A percentile compares a stretch with the other conserved stretches of the same genome.
These are phyloP conservation scores for Pitta sordida DNA, from an alignment of 2,113 vertebrate species.

Conservation along the genomic window DNA sequence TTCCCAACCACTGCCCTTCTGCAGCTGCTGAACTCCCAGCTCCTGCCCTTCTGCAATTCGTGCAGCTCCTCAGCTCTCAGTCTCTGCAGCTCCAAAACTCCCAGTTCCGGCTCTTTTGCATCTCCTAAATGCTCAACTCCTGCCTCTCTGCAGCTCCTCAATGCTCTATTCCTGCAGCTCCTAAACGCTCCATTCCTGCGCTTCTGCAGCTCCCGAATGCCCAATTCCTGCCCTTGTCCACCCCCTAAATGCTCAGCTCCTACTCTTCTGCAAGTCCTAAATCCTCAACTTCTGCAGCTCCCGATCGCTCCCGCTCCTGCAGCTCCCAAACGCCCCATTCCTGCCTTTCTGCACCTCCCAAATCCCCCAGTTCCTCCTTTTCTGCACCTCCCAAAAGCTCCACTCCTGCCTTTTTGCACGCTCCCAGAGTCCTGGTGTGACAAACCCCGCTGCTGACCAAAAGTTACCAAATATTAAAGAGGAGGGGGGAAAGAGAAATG, in stretches of 20 bases:
- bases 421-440: neutral
- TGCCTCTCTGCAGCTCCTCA: neutral
- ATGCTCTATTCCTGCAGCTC: neutral
- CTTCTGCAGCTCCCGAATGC: neutral
- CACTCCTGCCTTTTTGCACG: neutral
- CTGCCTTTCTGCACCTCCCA: neutral
- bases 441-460: slow-evolving; percentile 37
- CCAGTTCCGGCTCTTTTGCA: neutral
- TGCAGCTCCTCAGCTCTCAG: neutral
- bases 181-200: neutral
- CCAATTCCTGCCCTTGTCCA: neutral
- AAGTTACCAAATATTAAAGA: slow-evolving; percentile 62
- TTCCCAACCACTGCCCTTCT: neutral
- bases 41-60: neutral
- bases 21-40: neutral
- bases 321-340: neutral
- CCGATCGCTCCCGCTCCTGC: neutral
- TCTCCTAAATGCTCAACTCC: neutral
- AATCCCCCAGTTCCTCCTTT: neutral
- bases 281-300: neutral
- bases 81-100: neutral
- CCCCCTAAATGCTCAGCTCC: neutral
- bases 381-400: neutral
- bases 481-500: neutral
- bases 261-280: neutral